Evolutionary conservation across 1,140 invertebrate genomes (phyloP), one percentile per base, ranked within the genome.

Genomic region (Drosophila subobscura): DNA sequence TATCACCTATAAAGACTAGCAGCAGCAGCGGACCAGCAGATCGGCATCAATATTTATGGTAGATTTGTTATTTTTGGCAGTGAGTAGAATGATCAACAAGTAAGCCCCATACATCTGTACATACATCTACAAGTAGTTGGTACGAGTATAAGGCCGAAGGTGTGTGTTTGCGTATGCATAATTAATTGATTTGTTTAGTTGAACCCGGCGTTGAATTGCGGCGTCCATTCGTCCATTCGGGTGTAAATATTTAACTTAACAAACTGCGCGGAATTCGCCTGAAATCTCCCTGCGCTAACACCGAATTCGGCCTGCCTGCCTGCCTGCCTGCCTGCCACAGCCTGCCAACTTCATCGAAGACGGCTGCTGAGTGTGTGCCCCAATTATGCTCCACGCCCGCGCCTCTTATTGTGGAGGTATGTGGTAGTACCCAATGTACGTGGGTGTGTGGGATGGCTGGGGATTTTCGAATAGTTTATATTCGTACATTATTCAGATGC

Each of bases 141-240:
- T 10, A 33, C 7, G 16, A 20, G 27, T 29, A 29, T 33, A 33
- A 33, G 29, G 29, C 29, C 29, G 59, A 65, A 53, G 61, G 65
- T 79, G 57, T 68, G 70, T 64, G 66, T 72, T 59, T 67, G 55
- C 70, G 49, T 79, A 59, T 72, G 74, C 60, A 75, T 79, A 88
- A 88, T 88, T 83, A 88, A 88, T 88, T 88, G 75, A 88, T 88
- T 88, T 88, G 83, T 88, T 86, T 88, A 83, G 83, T 76, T 79
- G 25, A 86, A 72, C 77, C 71, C 57, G 49, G 71, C 23, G 22
- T 37, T 52, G 44, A 56, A 64, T 66, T 83, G 65, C 49, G 79
- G 74, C 79, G 54, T 84, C 59, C 50, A 29, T 72, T 55, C 49
- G 54, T 84, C 59, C 50, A 29, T 72, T 55, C 49, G 55, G 57